Evolutionary conservation across 2,888 invertebrate genomes (phyloP).

Genomic region (Troides aeacus): DNA sequence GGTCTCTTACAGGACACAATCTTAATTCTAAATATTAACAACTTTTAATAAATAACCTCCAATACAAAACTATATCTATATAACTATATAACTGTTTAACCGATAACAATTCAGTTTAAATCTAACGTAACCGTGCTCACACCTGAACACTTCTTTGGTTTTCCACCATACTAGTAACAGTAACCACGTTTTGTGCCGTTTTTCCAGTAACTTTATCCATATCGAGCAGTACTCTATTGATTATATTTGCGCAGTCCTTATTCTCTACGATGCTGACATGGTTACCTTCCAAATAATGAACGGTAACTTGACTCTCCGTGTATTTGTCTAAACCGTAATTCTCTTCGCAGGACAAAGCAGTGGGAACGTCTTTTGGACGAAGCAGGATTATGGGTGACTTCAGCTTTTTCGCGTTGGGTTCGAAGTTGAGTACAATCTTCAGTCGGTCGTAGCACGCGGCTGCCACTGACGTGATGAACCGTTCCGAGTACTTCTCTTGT

Average conservation of each 20-base stretch:
- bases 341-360: conserved; percentile 76
- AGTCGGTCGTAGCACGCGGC: conserved; percentile 72
- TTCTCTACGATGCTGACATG: conserved; percentile 86
- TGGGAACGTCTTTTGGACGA: conserved; percentile 80
- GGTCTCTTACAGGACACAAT: conserved; percentile 40
- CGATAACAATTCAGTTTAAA: background rate
- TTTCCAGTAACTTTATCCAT: conserved; percentile 48
- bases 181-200: conserved; percentile 52
- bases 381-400: conserved; percentile 81
- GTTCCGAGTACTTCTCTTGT: conserved; percentile 60
- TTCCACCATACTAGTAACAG: conserved; percentile 65
- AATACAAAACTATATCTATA: too few species aligned
- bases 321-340: conserved; percentile 83
- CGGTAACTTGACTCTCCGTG: conserved; percentile 77
- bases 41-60: conserved; percentile 9
- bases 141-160: conserved; percentile 52
- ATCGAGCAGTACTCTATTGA: conserved; percentile 70
- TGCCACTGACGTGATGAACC: conserved; percentile 53
- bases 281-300: conserved; percentile 85
- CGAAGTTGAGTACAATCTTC: conserved; percentile 73
- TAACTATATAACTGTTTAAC: background rate
- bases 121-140: conserved; percentile 26
- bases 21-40: conserved; percentile 35
- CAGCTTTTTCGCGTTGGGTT: conserved; percentile 69
- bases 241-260: conserved; percentile 81